Evolutionary conservation across 2,797 vertebrate genomes (phyloP), one percentile per base, ranked within the genome.

Genomic region (Rhinophrynus dorsalis): DNA sequence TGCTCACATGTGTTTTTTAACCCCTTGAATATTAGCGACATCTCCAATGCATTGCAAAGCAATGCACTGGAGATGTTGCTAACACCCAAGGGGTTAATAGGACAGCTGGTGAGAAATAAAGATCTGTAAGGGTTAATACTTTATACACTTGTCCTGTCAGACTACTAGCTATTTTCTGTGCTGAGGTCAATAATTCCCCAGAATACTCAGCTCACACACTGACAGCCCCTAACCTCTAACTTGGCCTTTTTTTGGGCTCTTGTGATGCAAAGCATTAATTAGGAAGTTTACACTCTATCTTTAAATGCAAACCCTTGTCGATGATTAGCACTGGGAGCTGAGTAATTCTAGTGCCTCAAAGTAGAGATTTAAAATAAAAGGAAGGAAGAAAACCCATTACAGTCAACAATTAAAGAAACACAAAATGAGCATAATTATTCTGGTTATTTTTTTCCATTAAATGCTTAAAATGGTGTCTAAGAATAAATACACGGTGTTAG

Each of bases 201-300:
- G 54, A 65, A 71, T 38, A 64, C 37, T 57, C 52, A 58, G 50
- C 51, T 57, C 52, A 57, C 62, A 66, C 69, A 66, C 62, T 73
- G 69, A 73, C 69, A 73, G 69, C 44, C 62, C 55, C 42, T 59
- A 66, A 73, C 61, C 54, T 66, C 61, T 38, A 52, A 52, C 54
- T 32, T 54, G 69, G 50, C 60, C 44, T 64, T 72, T 64, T 51
- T 72, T 72, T 50, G 44, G 62, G 69, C 45, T 73, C 62, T 54
- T 73, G 61, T 57, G 54, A 59, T 59, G 35, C 61, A 73, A 73
- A 51, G 69, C 69, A 52, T 66, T 73, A 73, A 73, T 73, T 73
- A 73, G 69, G 69, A 73, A 73, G 69, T 73, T 73, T 73, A 66
- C 54, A 66, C 40, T 73, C 69, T 73, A 73, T 73, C 61, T 73